Conservation (phyloP, 2,888 invertebrate species). For the Aleiodes testaceus region DNA sequence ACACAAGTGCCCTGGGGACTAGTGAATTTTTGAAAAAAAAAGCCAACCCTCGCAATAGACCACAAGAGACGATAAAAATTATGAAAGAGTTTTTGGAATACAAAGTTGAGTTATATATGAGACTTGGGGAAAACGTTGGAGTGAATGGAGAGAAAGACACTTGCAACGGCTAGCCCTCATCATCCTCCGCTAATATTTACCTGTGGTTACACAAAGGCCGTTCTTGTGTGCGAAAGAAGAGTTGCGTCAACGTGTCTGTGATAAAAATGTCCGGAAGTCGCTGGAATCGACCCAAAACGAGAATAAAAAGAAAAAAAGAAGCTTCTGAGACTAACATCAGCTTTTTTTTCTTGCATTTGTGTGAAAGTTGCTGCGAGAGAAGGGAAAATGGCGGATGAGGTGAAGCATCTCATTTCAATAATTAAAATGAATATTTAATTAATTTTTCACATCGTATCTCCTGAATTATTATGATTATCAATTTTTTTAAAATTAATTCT, state of each 20-base stretch:
- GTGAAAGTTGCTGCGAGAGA: too few species aligned
- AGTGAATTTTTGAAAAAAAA: too few species aligned
- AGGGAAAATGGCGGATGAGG: too few species aligned
- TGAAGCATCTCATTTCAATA: too few species aligned
- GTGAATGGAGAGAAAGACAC: conserved; percentile 56
- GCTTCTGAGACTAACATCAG: not conserved
- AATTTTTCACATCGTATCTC: too few species aligned
- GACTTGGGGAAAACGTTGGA: conserved; percentile 39
- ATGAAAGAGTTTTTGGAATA: conserved; percentile 38
- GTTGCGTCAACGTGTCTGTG: conserved; percentile 48
- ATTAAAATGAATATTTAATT: too few species aligned
- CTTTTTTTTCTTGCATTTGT: too few species aligned
- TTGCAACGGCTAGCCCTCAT: conserved; percentile 59
- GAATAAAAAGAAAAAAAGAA: conserved; percentile 3
- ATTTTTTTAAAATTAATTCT: too few species aligned
- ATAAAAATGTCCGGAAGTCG: conserved; percentile 60
- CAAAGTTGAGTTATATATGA: conserved; percentile 41
- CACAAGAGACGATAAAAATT: conserved; percentile 15
- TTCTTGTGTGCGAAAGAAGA: conserved; percentile 50
- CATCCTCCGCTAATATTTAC: conserved; percentile 71
- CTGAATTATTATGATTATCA: too few species aligned
- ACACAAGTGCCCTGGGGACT: too few species aligned
- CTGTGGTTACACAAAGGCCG: conserved; percentile 62
- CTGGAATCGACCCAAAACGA: conserved; percentile 41
- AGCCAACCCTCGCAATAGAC: conserved; percentile 4